Base-by-base conservation (phyloP, 2,113 vertebrate genomes). In the Nestor notabilis region DNA sequence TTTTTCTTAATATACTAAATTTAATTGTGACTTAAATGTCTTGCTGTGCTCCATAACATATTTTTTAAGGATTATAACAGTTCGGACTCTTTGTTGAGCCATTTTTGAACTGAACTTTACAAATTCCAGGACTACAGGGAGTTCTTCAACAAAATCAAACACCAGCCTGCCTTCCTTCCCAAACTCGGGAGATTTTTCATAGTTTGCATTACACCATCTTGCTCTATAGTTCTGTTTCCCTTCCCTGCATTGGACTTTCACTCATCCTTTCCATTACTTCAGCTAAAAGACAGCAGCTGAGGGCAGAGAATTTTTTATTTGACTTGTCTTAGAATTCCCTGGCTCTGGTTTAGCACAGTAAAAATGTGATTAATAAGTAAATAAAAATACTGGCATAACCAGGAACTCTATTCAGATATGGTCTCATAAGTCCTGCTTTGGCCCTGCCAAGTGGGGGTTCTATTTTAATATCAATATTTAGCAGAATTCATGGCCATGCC, bases 321-420 rank as follows among this genome's bases (percentile, higher is more conserved):
- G 41, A 41, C 28, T 81, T 65, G 60, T 39, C 31, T 84, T 87
- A 91, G 44, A 89, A 89, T 71, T 85, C 70, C 39, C 52, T 91
- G 84, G 56, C 20, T 64, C 27, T 70, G 47, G 49, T 75, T 82
- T 85, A 71, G 39, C 56, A 47, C 14, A 58, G 61, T 52, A 71
- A 84, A 94, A 95, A 84, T 46, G 56, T 60, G 72, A 86, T 87
- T 58, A 95, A 35, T 76, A 90, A 74, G 78, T 69, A 93, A 95
- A 85, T 60, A 82, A 76, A 63, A 91, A 37, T 37, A 61, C 19
- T 83, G 94, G 61, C 69, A 79, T 44, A 89, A 89, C 31, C 56
- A 65, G 65, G 33, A 63, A 43, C 47, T 78, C 55, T 61, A 11
- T 33, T 79, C 52, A 91, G 49, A 94, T 94, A 84, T 44, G 27